These are phyloP conservation scores for Meandrina meandrites DNA, from an alignment of 92 coral and sea anemone species.

Conservation along the genomic window DNA sequence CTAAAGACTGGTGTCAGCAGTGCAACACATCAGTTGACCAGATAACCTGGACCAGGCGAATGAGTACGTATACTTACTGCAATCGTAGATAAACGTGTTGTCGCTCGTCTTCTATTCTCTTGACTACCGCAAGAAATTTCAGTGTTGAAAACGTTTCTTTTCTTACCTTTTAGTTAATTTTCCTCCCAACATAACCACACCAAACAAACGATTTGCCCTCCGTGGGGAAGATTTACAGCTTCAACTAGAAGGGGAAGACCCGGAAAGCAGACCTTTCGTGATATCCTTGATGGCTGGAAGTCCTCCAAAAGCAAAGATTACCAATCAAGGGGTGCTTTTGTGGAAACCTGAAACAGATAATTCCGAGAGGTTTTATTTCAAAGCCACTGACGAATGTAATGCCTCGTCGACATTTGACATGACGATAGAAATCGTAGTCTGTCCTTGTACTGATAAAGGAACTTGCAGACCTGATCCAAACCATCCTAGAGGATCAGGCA, in stretches of 20 bases:
- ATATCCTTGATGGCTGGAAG: constrained; percentile 41
- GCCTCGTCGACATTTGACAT: constrained; percentile 44
- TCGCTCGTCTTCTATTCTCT: too few species aligned
- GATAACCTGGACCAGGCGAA: neutral
- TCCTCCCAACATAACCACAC: constrained; percentile 43
- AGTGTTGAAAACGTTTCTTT: too few species aligned
- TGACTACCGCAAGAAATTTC: too few species aligned
- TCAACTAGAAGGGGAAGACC: constrained; percentile 66
- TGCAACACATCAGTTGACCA: constrained; percentile 6
- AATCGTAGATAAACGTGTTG: too few species aligned
- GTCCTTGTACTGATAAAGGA: constrained; percentile 56
- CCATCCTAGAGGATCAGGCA: constrained; percentile 37
- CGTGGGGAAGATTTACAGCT: constrained; percentile 42
- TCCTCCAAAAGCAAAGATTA: constrained; percentile 26
- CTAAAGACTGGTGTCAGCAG: constrained; percentile 28
- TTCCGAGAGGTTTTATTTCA: constrained; percentile 37
- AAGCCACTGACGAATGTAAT: constrained; percentile 74
- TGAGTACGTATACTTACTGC: neutral
- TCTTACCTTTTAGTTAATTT: constrained; percentile 25
- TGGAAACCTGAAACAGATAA: constrained; percentile 42
- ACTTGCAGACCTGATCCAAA: constrained; percentile 38
- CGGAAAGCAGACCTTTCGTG: constrained; percentile 58
- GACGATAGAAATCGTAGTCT: constrained; percentile 25
- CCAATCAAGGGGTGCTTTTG: constrained; percentile 39
- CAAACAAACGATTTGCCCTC: constrained; percentile 26